Conservation (phyloP, 2,797 vertebrate species). For the Streptopelia turtur region DNA sequence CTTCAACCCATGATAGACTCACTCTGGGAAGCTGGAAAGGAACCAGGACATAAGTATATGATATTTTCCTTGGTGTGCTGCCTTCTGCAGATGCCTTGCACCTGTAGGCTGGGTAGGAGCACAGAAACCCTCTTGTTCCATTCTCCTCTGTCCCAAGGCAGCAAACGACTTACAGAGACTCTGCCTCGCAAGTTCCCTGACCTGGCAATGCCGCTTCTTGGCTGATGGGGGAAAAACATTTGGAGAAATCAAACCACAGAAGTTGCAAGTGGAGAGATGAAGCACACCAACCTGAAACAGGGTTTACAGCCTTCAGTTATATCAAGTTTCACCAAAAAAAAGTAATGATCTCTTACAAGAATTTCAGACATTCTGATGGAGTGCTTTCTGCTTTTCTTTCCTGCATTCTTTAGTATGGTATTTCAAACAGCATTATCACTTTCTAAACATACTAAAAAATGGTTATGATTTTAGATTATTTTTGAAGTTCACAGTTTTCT, state of each 20-base stretch:
- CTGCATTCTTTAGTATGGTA: background rate
- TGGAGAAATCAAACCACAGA: background rate
- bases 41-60: background rate
- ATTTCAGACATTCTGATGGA: background rate
- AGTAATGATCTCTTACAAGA: background rate
- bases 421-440: background rate
- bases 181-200: background rate
- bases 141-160: background rate
- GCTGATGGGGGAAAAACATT: background rate
- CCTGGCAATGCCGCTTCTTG: too few relatives aligned
- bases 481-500: background rate
- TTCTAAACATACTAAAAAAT: background rate
- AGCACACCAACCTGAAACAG: background rate
- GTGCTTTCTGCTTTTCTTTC: background rate
- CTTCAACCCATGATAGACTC: background rate
- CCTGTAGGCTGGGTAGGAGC: background rate
- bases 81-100: background rate
- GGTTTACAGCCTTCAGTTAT: background rate
- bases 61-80: background rate
- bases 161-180: background rate
- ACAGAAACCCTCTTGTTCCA: background rate
- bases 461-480: background rate
- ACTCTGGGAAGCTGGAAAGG: background rate
- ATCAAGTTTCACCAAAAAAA: background rate
- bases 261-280: background rate